These are phyloP conservation scores for Steinernema feltiae DNA, from an alignment of 1,140 invertebrate genomes.

Conservation along the genomic window DNA sequence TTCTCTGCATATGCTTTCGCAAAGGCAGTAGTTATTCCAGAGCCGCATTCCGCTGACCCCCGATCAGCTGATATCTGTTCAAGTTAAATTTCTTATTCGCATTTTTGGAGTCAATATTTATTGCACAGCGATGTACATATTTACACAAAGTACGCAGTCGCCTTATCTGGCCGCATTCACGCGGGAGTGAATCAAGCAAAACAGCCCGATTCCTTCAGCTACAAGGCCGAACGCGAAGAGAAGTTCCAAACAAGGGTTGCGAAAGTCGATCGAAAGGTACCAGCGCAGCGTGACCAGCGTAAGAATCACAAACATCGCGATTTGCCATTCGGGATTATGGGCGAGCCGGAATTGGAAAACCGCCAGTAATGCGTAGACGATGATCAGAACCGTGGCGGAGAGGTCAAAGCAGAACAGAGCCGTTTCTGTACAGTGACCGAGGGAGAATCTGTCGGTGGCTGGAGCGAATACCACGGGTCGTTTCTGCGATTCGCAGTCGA, in stretches of 20 bases:
- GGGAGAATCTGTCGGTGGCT: not conserved
- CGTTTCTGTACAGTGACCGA: not conserved
- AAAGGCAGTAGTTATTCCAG: too few species aligned
- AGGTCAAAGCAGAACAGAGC: not conserved
- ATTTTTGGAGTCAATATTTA: too few species aligned
- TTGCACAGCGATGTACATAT: too few species aligned
- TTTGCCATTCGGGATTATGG: not conserved
- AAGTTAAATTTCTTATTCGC: too few species aligned
- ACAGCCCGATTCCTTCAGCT: not conserved
- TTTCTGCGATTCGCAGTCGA: not conserved
- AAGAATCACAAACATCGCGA: not conserved
- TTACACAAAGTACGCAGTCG: too few species aligned
- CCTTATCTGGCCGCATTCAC: not conserved
- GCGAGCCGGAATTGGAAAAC: not conserved
- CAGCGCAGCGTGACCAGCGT: slow-evolving; percentile 1
- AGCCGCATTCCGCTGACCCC: too few species aligned
- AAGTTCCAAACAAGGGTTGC: not conserved
- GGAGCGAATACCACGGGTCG: not conserved
- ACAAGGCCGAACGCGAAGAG: not conserved
- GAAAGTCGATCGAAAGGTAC: not conserved
- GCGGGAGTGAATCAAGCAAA: not conserved
- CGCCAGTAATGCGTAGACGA: not conserved
- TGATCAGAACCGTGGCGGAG: not conserved
- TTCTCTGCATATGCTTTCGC: too few species aligned
- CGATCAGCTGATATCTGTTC: too few species aligned